Evolutionary conservation across 2,113 vertebrate species (phyloP).

Genomic region (Guaruba guarouba): DNA sequence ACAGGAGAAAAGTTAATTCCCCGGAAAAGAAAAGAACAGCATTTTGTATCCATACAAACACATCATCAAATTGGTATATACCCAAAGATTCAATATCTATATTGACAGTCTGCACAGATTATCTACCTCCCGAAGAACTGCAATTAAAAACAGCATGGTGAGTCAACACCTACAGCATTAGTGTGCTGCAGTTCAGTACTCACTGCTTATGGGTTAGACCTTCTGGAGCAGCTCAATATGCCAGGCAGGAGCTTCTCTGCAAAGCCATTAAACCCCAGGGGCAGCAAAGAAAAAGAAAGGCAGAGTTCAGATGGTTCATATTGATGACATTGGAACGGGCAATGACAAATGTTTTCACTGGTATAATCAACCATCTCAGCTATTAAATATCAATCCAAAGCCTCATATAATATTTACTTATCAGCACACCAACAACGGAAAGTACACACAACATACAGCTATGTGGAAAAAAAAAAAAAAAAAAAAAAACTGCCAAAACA

Average conservation of each 20-base stretch:
- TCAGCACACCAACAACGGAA: not conserved
- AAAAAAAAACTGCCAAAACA: not conserved
- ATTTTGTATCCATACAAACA: not conserved
- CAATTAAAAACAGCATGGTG: constrained; percentile 41
- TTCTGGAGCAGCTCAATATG: constrained; percentile 38
- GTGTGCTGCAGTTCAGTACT: constrained; percentile 38
- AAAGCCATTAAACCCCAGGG: constrained; percentile 57
- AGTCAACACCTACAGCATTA: constrained; percentile 39
- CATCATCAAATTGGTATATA: not conserved
- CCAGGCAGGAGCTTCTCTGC: constrained; percentile 37
- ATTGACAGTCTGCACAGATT: not conserved
- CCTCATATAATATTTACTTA: constrained; percentile 19
- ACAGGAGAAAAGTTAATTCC: constrained; percentile 2
- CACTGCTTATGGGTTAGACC: constrained; percentile 49
- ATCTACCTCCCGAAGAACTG: constrained; percentile 27
- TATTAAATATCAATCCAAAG: constrained; percentile 27
- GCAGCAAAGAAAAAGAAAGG: constrained; percentile 65
- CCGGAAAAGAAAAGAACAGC: constrained; percentile 1
- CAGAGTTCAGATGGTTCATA: constrained; percentile 55
- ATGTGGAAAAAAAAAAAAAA: not conserved
- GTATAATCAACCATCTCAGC: not conserved
- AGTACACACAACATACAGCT: not conserved
- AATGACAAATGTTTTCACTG: constrained; percentile 49
- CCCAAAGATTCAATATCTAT: not conserved
- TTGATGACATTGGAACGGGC: not conserved